Evolutionary conservation across 2,113 vertebrate genomes (phyloP), one percentile per base, ranked within the genome.

Genomic region (Rhadina sibilatrix): DNA sequence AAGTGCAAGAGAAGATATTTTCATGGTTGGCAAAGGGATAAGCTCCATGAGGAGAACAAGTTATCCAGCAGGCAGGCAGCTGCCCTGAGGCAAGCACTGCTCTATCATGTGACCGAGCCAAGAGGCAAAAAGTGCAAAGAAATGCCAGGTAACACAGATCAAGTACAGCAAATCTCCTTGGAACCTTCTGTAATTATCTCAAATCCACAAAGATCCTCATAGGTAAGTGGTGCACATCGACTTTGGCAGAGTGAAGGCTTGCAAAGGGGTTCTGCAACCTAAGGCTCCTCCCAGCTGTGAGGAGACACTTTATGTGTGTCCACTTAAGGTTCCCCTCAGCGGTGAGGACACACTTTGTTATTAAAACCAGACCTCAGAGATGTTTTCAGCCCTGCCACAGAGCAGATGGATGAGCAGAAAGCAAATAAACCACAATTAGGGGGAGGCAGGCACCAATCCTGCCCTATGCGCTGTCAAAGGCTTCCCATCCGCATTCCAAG

Each of bases 51-150:
- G 40, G 8, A 57, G 46, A 2, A 54, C 16, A 21, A 40, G 9
- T 15, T 17, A 42, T 2, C 60, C 4, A 68, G 63, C 37, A 87
- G 46, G 46, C 37, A 68, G 44, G 38, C 83, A 31, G 52, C 42
- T 28, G 28, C 64, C 44, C 19, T 21, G 20, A 35, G 5, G 12
- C 49, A 65, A 83, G 59, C 59, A 6, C 27, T 11, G 11, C 74
- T 75, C 31, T 57, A 13, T 4, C 0, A 0, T 6, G 15, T 7
- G 20, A 53, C 27, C 3, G 1, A 11, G 1, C 24, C 50, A 27
- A 56, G 46, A 42, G 12, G 31, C 40, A 11, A 5, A 12, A 71
- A 12, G 37, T 9, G n/a, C 81, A 40, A 74, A 57, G 53, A 38
- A 25, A 42, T 1, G 14, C 57, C 83, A 83, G 44, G 59, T 60